phyloP scores from a whole-genome alignment of 2,113 vertebrate genomes.

The Pungitius pungitius region DNA sequence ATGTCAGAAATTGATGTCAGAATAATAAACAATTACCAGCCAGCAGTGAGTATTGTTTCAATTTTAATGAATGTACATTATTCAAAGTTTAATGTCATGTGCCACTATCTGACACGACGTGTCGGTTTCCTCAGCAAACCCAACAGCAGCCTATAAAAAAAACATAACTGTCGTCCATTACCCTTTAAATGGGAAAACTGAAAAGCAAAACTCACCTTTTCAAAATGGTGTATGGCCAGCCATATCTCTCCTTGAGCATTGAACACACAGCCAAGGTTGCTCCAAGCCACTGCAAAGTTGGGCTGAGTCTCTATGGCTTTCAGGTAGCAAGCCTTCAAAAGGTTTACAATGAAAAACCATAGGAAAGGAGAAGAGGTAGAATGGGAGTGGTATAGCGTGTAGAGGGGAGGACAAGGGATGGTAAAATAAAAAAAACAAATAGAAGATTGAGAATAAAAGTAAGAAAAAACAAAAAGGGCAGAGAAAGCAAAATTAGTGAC shows the following conservation, averaged over 20 bases:
- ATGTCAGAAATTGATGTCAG: too few relatives aligned
- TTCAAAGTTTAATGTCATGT: not conserved
- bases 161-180: not conserved
- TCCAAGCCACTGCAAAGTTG: constrained; percentile 99
- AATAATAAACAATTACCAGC: too few relatives aligned
- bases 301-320: constrained; percentile 99
- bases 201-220: constrained; percentile 84
- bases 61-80: too few relatives aligned
- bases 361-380: constrained; percentile 77
- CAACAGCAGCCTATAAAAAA: not conserved
- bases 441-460: constrained; percentile 84
- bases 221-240: constrained; percentile 99
- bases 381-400: constrained; percentile 56
- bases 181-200: not conserved
- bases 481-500: constrained; percentile 89
- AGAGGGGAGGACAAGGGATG: constrained; percentile 68
- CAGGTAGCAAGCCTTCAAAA: constrained; percentile 98
- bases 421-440: constrained; percentile 79
- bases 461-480: constrained; percentile 87
- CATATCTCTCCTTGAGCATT: constrained; percentile 99
- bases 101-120: not conserved
- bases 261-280: constrained; percentile 99
- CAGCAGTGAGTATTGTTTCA: too few relatives aligned
- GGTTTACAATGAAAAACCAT: constrained; percentile 85
- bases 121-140: not conserved